Percentiles rank a stretch among this genome's conserved stretches.
Evolutionary conservation across 2,797 vertebrate genomes (phyloP).

Genomic region (Tapera naevia): DNA sequence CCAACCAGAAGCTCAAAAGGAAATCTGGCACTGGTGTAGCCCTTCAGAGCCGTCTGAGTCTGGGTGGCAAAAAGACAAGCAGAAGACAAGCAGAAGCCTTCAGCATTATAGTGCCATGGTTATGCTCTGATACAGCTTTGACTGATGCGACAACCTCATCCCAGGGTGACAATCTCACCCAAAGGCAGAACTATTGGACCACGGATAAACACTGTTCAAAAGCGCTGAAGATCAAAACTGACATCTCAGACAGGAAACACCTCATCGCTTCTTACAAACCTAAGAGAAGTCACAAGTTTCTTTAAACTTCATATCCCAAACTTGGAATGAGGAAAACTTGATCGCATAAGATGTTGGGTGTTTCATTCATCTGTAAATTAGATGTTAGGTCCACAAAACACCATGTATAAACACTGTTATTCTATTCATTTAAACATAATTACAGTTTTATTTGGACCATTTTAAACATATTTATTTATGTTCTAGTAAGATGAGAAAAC

Average conservation of each 20-base stretch:
- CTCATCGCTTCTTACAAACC: not conserved
- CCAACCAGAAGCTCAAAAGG: not conserved
- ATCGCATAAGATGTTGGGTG: not conserved
- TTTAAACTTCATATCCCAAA: not conserved
- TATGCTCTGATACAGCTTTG: not conserved
- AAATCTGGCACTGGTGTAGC: not conserved
- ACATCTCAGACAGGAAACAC: not conserved
- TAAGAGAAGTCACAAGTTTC: not conserved
- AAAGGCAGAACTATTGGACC: not conserved
- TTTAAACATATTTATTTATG: not conserved
- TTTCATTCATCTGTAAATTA: not conserved
- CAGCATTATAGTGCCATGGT: fast-evolving
- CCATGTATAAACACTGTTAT: not conserved
- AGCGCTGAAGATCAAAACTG: not conserved
- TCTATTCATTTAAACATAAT: not conserved
- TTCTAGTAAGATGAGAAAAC: not conserved
- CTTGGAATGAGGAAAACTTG: not conserved
- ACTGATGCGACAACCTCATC: not conserved
- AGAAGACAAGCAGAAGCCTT: not conserved
- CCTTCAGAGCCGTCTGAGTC: not conserved
- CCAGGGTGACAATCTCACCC: not conserved
- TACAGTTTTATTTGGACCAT: not conserved
- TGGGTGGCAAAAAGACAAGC: not conserved
- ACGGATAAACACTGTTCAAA: not conserved
- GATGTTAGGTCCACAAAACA: not conserved